A percentile compares a stretch with the other conserved stretches of the same genome.
These are phyloP conservation scores for Malurus cyaneus DNA, from an alignment of 2,113 vertebrate genomes.

Conservation along the genomic window DNA sequence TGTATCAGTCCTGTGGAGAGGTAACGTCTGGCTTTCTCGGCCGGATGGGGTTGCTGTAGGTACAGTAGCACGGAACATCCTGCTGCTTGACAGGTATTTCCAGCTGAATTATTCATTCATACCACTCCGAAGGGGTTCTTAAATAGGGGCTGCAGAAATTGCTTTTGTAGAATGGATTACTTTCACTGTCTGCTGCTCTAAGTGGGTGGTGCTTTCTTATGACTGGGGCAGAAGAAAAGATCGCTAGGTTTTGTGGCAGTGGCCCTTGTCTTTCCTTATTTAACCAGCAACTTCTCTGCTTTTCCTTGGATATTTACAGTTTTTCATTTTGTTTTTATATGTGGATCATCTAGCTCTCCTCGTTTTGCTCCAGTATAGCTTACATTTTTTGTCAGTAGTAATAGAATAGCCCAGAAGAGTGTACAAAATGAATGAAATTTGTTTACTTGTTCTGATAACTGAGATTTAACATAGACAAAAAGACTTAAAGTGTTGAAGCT, in stretches of 20 bases:
- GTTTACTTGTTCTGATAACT: not conserved
- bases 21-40: not conserved
- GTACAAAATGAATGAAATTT: not conserved
- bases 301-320: not conserved
- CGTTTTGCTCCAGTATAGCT: not conserved
- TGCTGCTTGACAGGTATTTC: slow-evolving; percentile 52
- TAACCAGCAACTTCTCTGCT: not conserved
- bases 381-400: not conserved
- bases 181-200: not conserved
- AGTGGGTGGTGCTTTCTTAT: not conserved
- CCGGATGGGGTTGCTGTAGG: not conserved
- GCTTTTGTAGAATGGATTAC: not conserved
- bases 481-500: not conserved
- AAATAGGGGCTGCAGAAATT: not conserved
- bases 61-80: not conserved
- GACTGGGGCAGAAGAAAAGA: not conserved
- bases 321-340: not conserved
- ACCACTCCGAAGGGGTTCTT: not conserved
- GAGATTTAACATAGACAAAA: not conserved
- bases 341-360: not conserved
- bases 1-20: not conserved
- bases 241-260: not conserved
- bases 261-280: not conserved
- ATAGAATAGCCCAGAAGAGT: not conserved
- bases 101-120: slow-evolving; percentile 30